Conservation (phyloP, 2,797 vertebrate genomes). For the Channa striata region DNA sequence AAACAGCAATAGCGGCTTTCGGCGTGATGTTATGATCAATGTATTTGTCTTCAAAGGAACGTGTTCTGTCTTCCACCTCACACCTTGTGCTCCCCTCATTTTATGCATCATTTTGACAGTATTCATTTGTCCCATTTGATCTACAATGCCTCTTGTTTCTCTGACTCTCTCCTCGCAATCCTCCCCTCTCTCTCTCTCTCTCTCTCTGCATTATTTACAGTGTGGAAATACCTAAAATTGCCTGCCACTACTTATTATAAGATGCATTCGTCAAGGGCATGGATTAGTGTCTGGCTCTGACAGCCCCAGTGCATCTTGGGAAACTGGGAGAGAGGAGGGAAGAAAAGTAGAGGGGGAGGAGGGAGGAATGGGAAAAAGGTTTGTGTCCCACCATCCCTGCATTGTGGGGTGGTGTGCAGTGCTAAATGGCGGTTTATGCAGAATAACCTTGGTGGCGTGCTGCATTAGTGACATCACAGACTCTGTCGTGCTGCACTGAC, state of each 20-base stretch:
- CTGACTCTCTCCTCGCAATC: conserved; percentile 29
- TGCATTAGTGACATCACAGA: conserved; percentile 79
- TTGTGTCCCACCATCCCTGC: conserved; percentile 44
- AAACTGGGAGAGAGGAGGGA: conserved; percentile 49
- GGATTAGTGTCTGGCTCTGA: conserved; percentile 72
- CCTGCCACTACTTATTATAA: conserved; percentile 82
- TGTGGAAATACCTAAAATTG: conserved; percentile 81
- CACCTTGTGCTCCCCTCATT: conserved; percentile 57
- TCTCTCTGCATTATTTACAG: conserved; percentile 79
- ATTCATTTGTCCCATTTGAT: conserved; percentile 65
- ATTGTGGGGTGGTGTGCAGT: conserved; percentile 45
- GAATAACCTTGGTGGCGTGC: conserved; percentile 82
- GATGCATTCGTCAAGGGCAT: conserved; percentile 82
- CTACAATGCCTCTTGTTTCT: conserved; percentile 33
- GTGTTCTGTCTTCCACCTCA: conserved; percentile 28
- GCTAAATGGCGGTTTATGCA: conserved; percentile 68
- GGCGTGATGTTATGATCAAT: conserved; percentile 44
- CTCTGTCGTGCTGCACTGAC: conserved; percentile 72
- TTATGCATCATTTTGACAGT: conserved; percentile 76
- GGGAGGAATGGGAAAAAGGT: conserved; percentile 1
- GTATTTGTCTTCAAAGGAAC: conserved; percentile 51
- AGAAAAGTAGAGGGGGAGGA: conserved; percentile 24
- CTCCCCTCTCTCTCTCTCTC: conserved; percentile 43
- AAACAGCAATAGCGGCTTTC: conserved; percentile 2
- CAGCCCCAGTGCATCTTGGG: conserved; percentile 75